Percentiles rank a stretch among this genome's conserved stretches.
phyloP scores from a whole-genome alignment of 2,113 vertebrate genomes.

The Steatornis caripensis region DNA sequence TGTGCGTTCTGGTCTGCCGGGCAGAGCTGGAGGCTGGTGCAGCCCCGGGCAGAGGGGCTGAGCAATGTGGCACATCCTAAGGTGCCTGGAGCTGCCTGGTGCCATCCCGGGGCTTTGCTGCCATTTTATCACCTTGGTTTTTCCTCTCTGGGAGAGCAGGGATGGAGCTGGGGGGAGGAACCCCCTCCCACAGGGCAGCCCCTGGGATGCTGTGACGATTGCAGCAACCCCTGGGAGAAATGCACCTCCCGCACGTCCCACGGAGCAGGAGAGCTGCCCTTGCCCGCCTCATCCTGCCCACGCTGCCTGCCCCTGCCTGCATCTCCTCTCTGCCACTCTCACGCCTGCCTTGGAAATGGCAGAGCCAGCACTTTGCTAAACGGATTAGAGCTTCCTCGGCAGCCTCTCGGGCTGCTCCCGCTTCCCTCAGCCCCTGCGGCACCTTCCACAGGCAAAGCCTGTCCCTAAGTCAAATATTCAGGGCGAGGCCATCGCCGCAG shows the following conservation, averaged over 20 bases:
- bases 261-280: neutral
- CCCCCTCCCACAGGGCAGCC: rapidly evolving
- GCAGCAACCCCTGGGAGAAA: neutral
- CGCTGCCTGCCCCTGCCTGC: neutral
- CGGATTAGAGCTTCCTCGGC: slow-evolving; percentile 26
- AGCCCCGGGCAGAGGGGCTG: neutral
- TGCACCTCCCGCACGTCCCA: rapidly evolving
- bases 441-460: neutral
- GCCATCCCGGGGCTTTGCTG: neutral
- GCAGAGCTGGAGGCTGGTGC: neutral
- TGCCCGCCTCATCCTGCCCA: neutral
- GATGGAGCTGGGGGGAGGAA: neutral
- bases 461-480: neutral
- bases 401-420: neutral
- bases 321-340: neutral
- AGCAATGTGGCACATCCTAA: neutral
- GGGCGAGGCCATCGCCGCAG: neutral
- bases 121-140: neutral
- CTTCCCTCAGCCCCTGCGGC: neutral
- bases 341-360: neutral
- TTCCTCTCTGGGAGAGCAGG: neutral
- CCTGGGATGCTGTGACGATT: neutral
- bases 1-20: rapidly evolving
- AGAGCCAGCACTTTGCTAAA: slow-evolving; percentile 28
- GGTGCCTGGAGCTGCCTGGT: neutral